Percentiles rank a stretch among this genome's conserved stretches.
Evolutionary conservation across 2,888 invertebrate genomes (phyloP).

Genomic region (Papilio protenor): DNA sequence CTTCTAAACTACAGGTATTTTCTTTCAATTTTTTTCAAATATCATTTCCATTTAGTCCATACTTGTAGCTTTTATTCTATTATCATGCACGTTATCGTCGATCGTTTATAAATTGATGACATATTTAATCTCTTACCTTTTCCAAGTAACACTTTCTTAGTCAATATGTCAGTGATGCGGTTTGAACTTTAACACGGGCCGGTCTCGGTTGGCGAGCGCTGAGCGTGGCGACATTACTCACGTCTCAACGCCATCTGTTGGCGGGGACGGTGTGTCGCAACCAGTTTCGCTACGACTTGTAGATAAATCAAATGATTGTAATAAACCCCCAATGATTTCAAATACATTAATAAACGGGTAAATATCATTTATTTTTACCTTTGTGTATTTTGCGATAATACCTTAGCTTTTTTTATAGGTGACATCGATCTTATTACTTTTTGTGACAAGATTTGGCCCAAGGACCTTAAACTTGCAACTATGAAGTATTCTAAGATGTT

Average conservation of each 20-base stretch:
- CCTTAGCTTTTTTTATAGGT: background rate
- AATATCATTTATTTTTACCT: background rate
- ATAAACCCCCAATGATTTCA: conserved; percentile 5
- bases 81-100: background rate
- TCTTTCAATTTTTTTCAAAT: no score
- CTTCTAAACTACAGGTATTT: no score
- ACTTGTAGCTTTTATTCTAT: background rate
- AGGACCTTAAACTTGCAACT: no score
- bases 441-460: no score
- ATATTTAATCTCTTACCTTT: conserved; percentile 19
- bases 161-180: conserved; percentile 11
- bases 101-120: conserved; percentile 16
- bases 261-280: conserved; percentile 15
- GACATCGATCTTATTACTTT: no score
- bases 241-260: conserved; percentile 16
- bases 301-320: conserved; percentile 20
- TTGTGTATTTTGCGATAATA: background rate
- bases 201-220: conserved; percentile 9
- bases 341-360: background rate
- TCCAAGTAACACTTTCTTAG: conserved; percentile 26
- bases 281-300: background rate
- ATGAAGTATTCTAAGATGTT: no score
- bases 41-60: background rate
- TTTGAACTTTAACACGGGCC: conserved; percentile 33
- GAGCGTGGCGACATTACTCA: conserved; percentile 26